Base-by-base conservation (phyloP, 2,888 invertebrate genomes). In the Pyrrhosoma nymphula region DNA sequence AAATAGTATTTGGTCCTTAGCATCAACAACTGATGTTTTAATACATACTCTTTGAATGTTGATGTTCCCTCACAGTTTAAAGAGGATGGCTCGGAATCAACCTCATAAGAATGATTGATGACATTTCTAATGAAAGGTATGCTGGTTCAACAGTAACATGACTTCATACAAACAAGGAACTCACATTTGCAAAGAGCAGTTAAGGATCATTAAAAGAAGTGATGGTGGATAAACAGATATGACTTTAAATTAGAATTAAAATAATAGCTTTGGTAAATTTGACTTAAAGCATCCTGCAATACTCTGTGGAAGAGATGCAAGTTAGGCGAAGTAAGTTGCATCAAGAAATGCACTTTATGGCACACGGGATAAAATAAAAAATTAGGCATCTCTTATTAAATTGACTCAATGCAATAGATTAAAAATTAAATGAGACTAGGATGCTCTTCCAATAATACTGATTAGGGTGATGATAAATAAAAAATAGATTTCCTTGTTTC, bases 41-140 rank as follows among this genome's bases (percentile, higher is more conserved):
- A 93, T 69, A 55, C 55, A 69, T n/a, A 69, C 63, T 30, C 26
- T 93, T 0, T 47, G 26, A 69, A 91, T 39, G 75, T 18, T 26
- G n/a, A 93, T 93, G 35, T 82, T 82, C 82, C 18, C 82, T 82
- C 82, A 93, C 47, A 93, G 47, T 93, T 69, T 93, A 75, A 91
- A 93, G 69, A 63, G 63, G 93, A 93, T 93, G 93, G 93, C 93
- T 93, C 93, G 93, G 93, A 93, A 93, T 89, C 89, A 89, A 89
- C n/a, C 47, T 39, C 56, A 56, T 75, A 75, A 93, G 18, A 69
- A 93, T 39, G 63, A 69, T n/a, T 75, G 47, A 82, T 82, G 69
- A 16, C 82, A 82, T 35, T 69, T 26, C 69, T n/a, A 69, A 69
- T 69, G 69, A 69, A 26, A 30, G 82, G 82, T 35, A 82, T n/a